Percentiles rank a stretch among this genome's conserved stretches.
These are phyloP conservation scores for Larimichthys polyactis DNA, from an alignment of 2,113 vertebrate genomes.

Conservation along the genomic window DNA sequence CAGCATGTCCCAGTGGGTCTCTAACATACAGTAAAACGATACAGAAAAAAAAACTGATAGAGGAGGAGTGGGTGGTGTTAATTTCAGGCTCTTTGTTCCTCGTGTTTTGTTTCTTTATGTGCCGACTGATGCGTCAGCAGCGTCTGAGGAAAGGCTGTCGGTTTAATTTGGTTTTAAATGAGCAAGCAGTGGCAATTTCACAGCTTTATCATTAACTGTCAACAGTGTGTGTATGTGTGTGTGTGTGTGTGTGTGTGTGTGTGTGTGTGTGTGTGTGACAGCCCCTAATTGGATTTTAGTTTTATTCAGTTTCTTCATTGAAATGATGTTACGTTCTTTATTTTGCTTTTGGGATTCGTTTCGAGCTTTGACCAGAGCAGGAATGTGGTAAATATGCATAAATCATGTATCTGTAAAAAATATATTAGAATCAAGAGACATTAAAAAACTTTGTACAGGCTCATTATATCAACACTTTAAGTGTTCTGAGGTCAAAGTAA, in stretches of 20 bases:
- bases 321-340: background rate
- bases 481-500: background rate
- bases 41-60: background rate
- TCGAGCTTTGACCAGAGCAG: slow-evolving; percentile 2
- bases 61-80: background rate
- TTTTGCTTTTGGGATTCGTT: background rate
- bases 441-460: background rate
- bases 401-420: background rate
- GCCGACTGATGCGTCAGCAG: background rate
- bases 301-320: slow-evolving; percentile 19
- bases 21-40: background rate
- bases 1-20: too few species aligned
- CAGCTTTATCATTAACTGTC: slow-evolving; percentile 18
- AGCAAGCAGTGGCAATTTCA: background rate
- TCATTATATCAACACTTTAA: background rate
- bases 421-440: background rate
- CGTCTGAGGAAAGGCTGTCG: background rate
- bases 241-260: background rate
- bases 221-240: background rate
- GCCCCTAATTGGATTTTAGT: slow-evolving; percentile 15
- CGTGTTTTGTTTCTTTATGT: background rate
- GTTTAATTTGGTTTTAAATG: slow-evolving; percentile 32
- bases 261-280: background rate
- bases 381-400: background rate
- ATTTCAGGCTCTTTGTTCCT: background rate